These are phyloP conservation scores for Pyrrhosoma nymphula DNA, from an alignment of 2,888 invertebrate species.

Conservation along the genomic window DNA sequence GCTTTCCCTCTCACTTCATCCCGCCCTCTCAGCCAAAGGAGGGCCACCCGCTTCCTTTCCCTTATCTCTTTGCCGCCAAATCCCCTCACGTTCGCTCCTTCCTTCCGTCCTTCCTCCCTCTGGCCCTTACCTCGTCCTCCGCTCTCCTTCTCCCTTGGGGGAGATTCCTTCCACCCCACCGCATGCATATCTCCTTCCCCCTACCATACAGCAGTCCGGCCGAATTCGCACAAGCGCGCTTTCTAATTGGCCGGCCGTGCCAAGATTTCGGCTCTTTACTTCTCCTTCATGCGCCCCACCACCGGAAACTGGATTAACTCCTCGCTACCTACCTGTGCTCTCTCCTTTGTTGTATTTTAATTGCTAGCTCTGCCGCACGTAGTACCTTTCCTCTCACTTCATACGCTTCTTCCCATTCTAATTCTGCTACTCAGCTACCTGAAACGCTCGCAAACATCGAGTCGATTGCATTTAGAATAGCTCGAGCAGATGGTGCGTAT, in stretches of 20 bases:
- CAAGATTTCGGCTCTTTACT: neutral
- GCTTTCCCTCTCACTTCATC: no score
- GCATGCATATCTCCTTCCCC: neutral
- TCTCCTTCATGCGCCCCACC: neutral
- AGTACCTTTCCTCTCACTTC: neutral
- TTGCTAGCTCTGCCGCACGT: neutral
- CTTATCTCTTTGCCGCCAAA: neutral
- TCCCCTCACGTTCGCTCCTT: neutral
- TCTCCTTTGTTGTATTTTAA: neutral
- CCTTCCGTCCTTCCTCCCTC: neutral
- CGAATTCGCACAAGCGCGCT: neutral
- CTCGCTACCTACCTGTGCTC: neutral
- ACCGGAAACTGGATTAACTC: neutral
- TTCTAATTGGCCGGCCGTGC: slow-evolving; percentile 9
- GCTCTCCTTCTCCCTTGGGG: neutral
- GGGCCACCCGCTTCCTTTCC: neutral
- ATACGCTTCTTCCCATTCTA: neutral
- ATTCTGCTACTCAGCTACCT: neutral
- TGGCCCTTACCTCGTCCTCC: neutral
- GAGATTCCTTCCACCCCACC: neutral
- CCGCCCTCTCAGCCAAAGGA: no score
- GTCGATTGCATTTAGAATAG: no score
- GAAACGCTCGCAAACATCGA: no score
- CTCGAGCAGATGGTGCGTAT: no score
- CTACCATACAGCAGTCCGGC: neutral